Percentiles rank a stretch among this genome's conserved stretches.
phyloP scores from a whole-genome alignment of 2,888 invertebrate genomes.

The Macroteleia sp. region DNA sequence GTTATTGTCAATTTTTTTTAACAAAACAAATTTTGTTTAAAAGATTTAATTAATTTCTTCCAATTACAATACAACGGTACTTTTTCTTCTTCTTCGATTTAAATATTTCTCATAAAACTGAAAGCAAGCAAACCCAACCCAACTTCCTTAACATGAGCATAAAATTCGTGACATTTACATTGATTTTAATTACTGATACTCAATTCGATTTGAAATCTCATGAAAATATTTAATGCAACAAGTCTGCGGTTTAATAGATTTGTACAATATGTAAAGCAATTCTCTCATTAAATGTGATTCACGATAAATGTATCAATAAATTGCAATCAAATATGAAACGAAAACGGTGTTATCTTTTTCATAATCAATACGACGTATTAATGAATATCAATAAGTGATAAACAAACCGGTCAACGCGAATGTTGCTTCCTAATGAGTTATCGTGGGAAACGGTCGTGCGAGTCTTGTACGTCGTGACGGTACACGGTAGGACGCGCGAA shows the following conservation, averaged over 20 bases:
- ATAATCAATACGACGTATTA: slow-evolving; percentile 47
- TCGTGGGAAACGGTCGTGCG: slow-evolving; percentile 78
- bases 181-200: slow-evolving; percentile 40
- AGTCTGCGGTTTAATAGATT: slow-evolving; percentile 34
- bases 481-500: slow-evolving; percentile 53
- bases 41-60: too few relatives aligned
- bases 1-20: too few relatives aligned
- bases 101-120: background rate
- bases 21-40: too few relatives aligned
- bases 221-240: slow-evolving; percentile 18
- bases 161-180: slow-evolving; percentile 31
- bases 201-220: slow-evolving; percentile 6
- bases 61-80: too few relatives aligned
- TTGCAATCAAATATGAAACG: slow-evolving; percentile 43
- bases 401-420: slow-evolving; percentile 51
- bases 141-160: slow-evolving; percentile 12
- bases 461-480: slow-evolving; percentile 56
- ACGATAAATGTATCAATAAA: slow-evolving; percentile 41
- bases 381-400: slow-evolving; percentile 55
- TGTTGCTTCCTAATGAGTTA: slow-evolving; percentile 75
- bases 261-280: slow-evolving; percentile 37
- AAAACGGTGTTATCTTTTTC: slow-evolving; percentile 40
- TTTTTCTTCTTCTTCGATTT: too few relatives aligned
- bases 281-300: slow-evolving; percentile 27
- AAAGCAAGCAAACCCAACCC: slow-evolving; percentile 8